Evolutionary conservation across 2,113 vertebrate genomes (phyloP).

Genomic region (Nothoprocta pentlandii): DNA sequence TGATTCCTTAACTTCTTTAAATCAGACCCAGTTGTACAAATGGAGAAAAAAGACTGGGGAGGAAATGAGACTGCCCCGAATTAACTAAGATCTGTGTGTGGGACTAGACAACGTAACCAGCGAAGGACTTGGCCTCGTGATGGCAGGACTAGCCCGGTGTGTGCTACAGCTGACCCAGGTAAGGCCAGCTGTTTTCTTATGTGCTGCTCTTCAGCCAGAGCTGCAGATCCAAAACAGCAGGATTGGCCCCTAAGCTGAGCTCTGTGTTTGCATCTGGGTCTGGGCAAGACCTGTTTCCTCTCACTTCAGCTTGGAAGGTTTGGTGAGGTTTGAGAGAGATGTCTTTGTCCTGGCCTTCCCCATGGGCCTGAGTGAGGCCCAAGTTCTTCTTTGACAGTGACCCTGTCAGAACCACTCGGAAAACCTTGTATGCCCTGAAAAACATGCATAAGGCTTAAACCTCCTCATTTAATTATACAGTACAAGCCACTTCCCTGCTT

Average conservation of each 20-base stretch:
- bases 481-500: background rate
- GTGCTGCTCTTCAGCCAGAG: background rate
- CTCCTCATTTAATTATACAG: background rate
- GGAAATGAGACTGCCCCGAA: background rate
- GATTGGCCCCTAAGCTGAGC: background rate
- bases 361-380: background rate
- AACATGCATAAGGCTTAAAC: background rate
- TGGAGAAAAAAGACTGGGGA: background rate
- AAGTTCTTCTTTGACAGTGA: background rate
- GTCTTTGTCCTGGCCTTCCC: conserved; percentile 24
- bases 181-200: background rate
- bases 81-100: background rate
- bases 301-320: background rate
- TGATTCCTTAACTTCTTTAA: background rate
- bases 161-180: background rate
- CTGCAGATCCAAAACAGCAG: background rate
- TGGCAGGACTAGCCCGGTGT: background rate
- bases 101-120: background rate
- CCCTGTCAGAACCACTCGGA: background rate
- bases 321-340: background rate
- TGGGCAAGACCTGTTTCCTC: background rate
- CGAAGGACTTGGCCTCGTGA: background rate
- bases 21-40: background rate
- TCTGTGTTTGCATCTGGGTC: background rate
- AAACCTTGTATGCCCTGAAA: background rate